Evolutionary conservation across 2,113 vertebrate species (phyloP), one percentile per base, ranked within the genome.

Genomic region (Struthio camelus): DNA sequence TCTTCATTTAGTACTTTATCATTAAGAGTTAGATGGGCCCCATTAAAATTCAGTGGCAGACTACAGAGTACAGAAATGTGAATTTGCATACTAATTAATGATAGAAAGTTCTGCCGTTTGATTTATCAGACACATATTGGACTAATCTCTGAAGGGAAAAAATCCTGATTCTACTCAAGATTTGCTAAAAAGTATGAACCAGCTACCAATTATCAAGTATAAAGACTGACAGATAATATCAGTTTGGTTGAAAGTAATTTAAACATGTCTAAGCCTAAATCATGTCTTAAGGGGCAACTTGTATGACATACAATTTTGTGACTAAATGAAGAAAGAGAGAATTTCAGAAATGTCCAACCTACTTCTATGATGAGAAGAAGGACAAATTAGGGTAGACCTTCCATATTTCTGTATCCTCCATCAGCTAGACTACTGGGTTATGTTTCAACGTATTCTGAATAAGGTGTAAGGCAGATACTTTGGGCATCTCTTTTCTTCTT

Each of bases 141-240:
- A 23, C 28, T 94, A 61, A 81, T 94, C 83, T 93, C 90, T 95
- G 77, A 84, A 79, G 83, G 61, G 28, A 71, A 91, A 46, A 90
- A 67, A 30, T 85, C 80, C 59, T 86, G 72, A 92, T 95, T 94
- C 56, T 89, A 69, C 80, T 79, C 88, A 46, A 69, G 86, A 86
- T 90, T 95, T 96, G 42, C 56, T 89, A 61, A 90, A 94, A 94
- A 51, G 44, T 75, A 71, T 44, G 65, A 88, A 71, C 23, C 20
- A 88, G 42, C 42, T 56, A 44, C 80, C 83, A 92, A 89, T 89
- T 94, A 78, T 56, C 71, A 90, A 88, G 54, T 36, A 34, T 87
- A 65, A 24, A 96, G 80, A 78, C 34, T 88, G 92, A 80, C 85
- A 95, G 88, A 89, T 84, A 89, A 92, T 93, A 89, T 89, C 92